Evolutionary conservation across 64 coral and sea anemone genomes (phyloP), one percentile per base, ranked within the genome.

Genomic region (Dendronephthya gigantea): DNA sequence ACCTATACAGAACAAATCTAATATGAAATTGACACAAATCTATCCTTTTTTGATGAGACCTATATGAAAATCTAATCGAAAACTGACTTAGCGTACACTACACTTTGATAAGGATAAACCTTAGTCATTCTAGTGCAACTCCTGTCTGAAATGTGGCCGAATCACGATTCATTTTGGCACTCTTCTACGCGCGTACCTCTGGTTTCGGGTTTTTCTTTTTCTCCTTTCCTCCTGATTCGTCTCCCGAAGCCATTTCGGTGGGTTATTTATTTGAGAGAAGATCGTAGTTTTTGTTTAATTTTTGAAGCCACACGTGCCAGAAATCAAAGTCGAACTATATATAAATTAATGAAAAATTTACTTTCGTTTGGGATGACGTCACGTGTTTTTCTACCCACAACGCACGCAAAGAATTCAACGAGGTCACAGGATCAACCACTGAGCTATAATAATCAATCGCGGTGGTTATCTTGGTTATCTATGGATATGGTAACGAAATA

Each of bases 201-300:
- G 86, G 49, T 68, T 50, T 87, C 23, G 47, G 81, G 37, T 88
- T 50, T 83, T 93, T 88, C 40, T 93, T 93, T 39, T 89, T 86
- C 48, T 93, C 87, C 89, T 93, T 93, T 1, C 49, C 76, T 15
- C 87, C 50, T 49, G 88, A 51, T 89, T 89, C 88, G 82, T 93
- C 91, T 82, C 91, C 91, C 89, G 91, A 93, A 89, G 91, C 91
- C 91, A 93, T 93, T 85, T 19, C 84, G 85, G 82, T 39, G 9
- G 29, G 9, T 39, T 34, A 29, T n/a, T n/a, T n/a, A n/a, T 13
- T 79, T 79, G 11, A 79, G 37, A 34, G 29, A 79, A 39, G 9
- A 36, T 79, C 19, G 4, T 33, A 17, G 15, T 79, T 79, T 79
- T 79, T 39, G 12, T 8, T 79, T 33, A 79, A 79, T 34, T 35